Percentiles rank a stretch among this genome's conserved stretches.
These are phyloP conservation scores for Schizothorax lantsangensis DNA, from an alignment of 2,797 vertebrate genomes.

Conservation along the genomic window DNA sequence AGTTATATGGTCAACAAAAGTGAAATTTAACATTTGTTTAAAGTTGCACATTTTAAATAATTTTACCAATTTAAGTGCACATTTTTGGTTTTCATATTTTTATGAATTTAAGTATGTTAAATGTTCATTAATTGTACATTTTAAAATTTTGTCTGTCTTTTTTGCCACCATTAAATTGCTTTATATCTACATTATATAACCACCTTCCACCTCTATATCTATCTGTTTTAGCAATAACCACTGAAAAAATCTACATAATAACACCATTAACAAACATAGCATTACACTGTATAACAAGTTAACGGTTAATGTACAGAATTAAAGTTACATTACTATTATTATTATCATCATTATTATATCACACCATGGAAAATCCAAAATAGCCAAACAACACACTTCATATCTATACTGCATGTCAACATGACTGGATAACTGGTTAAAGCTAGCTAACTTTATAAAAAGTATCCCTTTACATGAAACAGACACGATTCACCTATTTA, in stretches of 20 bases:
- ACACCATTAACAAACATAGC: neutral
- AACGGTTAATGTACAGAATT: neutral
- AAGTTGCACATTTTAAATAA: neutral
- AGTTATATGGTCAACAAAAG: neutral
- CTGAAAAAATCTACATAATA: rapidly evolving
- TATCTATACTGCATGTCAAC: neutral
- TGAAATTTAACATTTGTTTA: neutral
- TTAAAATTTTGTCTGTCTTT: neutral
- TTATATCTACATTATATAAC: neutral
- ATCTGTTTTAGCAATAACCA: too few species aligned
- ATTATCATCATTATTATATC: neutral
- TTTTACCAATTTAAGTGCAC: too few species aligned
- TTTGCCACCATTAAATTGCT: neutral
- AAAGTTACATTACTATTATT: neutral
- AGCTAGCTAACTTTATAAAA: neutral
- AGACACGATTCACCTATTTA: neutral
- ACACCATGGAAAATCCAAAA: neutral
- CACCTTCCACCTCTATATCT: neutral
- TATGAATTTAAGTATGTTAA: neutral
- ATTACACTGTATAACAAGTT: neutral
- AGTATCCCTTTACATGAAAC: neutral
- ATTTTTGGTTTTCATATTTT: neutral
- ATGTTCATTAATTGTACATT: neutral
- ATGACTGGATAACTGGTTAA: neutral
- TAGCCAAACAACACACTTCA: neutral